These are phyloP conservation scores for Cephonodes hylas DNA, from an alignment of 2,888 invertebrate species.

Conservation along the genomic window DNA sequence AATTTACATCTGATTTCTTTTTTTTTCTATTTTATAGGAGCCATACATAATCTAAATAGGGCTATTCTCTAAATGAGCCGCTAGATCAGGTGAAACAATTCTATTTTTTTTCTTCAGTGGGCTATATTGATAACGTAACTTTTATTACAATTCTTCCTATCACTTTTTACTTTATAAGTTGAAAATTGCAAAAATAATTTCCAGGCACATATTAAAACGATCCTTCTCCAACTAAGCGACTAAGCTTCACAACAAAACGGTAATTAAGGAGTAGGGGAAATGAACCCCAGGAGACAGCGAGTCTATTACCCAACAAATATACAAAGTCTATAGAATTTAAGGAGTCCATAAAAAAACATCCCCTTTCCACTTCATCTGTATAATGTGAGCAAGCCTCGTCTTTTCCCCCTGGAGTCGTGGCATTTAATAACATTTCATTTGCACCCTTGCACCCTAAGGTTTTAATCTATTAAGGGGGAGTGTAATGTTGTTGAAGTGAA, in stretches of 20 bases:
- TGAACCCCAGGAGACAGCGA: background rate
- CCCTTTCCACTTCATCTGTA: background rate
- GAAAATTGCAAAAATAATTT: too few relatives aligned
- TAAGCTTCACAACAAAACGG: background rate
- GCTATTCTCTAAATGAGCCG: too few relatives aligned
- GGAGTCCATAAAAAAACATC: background rate
- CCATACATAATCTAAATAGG: too few relatives aligned
- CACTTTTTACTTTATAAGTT: too few relatives aligned
- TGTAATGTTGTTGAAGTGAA: background rate
- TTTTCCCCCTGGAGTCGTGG: background rate
- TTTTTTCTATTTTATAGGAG: too few relatives aligned
- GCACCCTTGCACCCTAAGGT: conserved; percentile 2
- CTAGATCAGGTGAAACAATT: too few relatives aligned
- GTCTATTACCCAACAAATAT: background rate
- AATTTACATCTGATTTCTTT: too few relatives aligned
- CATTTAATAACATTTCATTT: conserved; percentile 10
- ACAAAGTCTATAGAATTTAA: background rate
- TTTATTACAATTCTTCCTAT: too few relatives aligned
- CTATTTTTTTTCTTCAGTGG: too few relatives aligned
- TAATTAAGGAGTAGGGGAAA: background rate
- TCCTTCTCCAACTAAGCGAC: background rate
- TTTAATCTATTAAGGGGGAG: conserved; percentile 10
- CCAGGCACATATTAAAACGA: too few relatives aligned
- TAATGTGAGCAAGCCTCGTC: background rate
- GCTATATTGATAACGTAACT: too few relatives aligned